Evolutionary conservation across 2,888 invertebrate genomes (phyloP).

Genomic region (Girardia tigrina): DNA sequence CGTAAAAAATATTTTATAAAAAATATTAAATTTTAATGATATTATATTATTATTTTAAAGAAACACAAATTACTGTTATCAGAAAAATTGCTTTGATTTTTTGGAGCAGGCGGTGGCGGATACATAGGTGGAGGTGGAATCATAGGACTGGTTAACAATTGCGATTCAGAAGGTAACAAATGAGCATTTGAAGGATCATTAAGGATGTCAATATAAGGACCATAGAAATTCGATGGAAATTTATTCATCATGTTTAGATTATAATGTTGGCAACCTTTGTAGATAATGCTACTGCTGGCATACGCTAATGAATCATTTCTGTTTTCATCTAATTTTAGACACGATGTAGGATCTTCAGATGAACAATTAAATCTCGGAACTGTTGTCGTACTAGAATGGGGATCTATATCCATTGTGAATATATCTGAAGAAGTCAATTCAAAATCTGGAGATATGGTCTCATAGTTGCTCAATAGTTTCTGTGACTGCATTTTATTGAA

Average conservation of each 20-base stretch:
- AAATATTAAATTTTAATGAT: background rate
- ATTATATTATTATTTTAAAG: too few relatives aligned
- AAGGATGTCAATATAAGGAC: background rate
- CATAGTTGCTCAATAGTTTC: background rate
- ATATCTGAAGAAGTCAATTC: background rate
- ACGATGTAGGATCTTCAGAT: background rate
- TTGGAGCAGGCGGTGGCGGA: background rate
- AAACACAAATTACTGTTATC: background rate
- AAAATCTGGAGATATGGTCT: background rate
- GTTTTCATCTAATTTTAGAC: background rate
- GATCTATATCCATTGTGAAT: background rate
- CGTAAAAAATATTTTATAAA: too few relatives aligned
- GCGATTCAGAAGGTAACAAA: background rate
- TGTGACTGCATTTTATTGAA: background rate
- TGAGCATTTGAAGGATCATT: background rate
- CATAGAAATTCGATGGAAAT: background rate
- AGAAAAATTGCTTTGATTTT: background rate
- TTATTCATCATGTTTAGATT: background rate
- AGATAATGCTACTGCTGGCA: background rate
- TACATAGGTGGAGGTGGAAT: background rate
- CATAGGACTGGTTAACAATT: background rate
- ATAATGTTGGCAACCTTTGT: background rate
- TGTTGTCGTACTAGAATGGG: background rate
- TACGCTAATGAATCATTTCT: background rate
- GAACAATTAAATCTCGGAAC: background rate